Evolutionary conservation across 1,140 invertebrate species (phyloP).

Genomic region (Diabrotica undecimpunctata): DNA sequence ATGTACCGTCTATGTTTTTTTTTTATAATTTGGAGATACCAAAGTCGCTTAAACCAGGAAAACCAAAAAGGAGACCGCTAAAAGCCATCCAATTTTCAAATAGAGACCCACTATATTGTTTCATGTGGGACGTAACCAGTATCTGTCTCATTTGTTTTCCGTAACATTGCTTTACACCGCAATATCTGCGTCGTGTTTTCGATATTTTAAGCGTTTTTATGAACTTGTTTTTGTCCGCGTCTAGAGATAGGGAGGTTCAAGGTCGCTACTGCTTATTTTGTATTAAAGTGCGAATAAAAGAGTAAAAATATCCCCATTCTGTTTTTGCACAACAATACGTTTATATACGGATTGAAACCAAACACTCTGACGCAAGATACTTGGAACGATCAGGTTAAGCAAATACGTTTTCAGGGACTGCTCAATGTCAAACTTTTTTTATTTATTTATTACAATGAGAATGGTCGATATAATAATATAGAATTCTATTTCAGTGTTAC

Average conservation of each 20-base stretch:
- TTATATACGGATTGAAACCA: neutral
- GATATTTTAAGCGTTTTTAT: constrained; percentile 3
- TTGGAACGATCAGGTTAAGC: neutral
- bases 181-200: neutral
- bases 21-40: no score
- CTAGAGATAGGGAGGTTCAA: constrained; percentile 1
- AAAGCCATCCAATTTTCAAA: neutral
- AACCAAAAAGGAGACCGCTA: no score
- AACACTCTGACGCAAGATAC: neutral
- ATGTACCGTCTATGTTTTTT: no score
- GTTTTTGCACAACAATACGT: neutral
- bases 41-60: no score
- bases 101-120: neutral
- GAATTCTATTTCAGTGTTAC: neutral
- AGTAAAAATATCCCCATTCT: no score
- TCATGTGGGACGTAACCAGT: neutral
- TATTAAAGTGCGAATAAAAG: neutral
- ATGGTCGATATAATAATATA: neutral
- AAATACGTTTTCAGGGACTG: neutral
- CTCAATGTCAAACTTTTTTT: neutral
- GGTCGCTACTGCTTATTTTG: neutral
- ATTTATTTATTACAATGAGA: neutral
- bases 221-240: constrained; percentile 1
- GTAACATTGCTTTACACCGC: neutral
- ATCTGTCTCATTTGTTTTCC: constrained; percentile 2